Evolutionary conservation across 1,140 invertebrate species (phyloP).

Genomic region (Drosophila ficusphila): DNA sequence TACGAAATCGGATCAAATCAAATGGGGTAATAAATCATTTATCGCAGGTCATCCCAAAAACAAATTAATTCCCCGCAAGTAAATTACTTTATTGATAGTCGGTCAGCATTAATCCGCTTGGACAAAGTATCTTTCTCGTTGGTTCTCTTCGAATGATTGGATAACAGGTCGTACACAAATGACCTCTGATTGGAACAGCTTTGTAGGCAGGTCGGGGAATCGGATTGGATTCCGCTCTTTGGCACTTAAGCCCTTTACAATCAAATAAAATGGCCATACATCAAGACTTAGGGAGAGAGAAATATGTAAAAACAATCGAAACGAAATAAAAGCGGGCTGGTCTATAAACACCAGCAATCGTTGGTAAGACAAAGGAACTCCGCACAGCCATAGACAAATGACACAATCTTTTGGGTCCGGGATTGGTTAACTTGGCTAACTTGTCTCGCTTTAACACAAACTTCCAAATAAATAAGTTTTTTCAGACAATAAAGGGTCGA

Average conservation of each 20-base stretch:
- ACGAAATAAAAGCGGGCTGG: constrained; percentile 42
- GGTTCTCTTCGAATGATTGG: constrained; percentile 8
- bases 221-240: constrained; percentile 16
- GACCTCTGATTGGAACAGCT: constrained; percentile 59
- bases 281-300: constrained; percentile 41
- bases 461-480: constrained; percentile 16
- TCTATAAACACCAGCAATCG: constrained; percentile 14
- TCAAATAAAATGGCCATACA: constrained; percentile 56
- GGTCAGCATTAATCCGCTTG: constrained; percentile 23
- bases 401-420: constrained; percentile 50
- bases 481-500: constrained; percentile 14
- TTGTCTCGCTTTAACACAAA: constrained; percentile 26
- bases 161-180: constrained; percentile 53
- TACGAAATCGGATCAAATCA: constrained; percentile 1
- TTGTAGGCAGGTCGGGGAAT: constrained; percentile 44
- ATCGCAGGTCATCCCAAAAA: constrained; percentile 23
- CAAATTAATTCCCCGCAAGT: constrained; percentile 35
- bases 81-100: constrained; percentile 39
- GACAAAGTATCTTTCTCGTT: background rate
- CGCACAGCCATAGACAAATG: constrained; percentile 49
- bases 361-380: constrained; percentile 31
- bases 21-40: constrained; percentile 22
- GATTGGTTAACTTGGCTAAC: constrained; percentile 16
- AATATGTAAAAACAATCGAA: constrained; percentile 55
- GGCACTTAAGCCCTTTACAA: constrained; percentile 70